Conservation (phyloP, 2,113 vertebrate genomes). For the Amazona vittata region DNA sequence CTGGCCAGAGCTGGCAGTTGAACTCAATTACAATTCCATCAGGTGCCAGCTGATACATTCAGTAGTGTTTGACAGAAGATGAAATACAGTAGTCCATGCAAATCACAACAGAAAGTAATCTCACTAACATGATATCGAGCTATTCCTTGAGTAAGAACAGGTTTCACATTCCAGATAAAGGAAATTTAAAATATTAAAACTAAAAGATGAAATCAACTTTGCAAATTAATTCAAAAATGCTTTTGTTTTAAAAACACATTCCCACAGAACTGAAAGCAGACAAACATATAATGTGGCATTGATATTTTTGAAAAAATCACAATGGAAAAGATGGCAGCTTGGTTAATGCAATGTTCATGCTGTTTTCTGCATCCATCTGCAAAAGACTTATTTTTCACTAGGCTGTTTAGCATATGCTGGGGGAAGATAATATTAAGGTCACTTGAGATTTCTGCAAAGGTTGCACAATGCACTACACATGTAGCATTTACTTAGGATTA, state of each 20-base stretch:
- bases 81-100: not conserved
- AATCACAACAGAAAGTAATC: not conserved
- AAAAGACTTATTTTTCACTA: not conserved
- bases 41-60: not conserved
- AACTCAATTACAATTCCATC: conserved; percentile 22
- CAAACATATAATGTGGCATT: not conserved
- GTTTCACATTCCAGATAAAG: not conserved
- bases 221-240: not conserved
- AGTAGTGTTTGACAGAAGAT: not conserved
- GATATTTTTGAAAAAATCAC: not conserved
- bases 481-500: conserved; percentile 5
- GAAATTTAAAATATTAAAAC: not conserved
- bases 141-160: not conserved
- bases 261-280: not conserved
- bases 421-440: not conserved
- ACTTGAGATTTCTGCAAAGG: not conserved
- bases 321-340: not conserved
- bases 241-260: not conserved
- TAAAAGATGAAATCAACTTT: not conserved
- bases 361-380: not conserved
- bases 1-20: not conserved
- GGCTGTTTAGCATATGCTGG: not conserved
- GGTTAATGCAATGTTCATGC: not conserved
- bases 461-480: not conserved
- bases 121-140: not conserved